Base-by-base conservation (phyloP, 2,797 vertebrate species). In the Furcifer pardalis region DNA sequence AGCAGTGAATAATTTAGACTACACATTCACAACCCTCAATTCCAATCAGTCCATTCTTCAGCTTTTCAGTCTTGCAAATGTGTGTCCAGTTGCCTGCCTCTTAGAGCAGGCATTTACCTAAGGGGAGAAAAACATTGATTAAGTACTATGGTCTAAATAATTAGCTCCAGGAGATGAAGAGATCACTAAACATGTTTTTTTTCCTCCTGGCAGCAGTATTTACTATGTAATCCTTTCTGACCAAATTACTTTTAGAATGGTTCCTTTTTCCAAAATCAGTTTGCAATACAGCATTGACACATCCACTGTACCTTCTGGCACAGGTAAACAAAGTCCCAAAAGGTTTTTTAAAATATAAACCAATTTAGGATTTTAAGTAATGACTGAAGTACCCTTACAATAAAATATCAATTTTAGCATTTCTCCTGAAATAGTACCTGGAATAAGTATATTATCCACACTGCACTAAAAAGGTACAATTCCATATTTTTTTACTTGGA, bases 101-200 rank as follows among this genome's bases (percentile, higher is more conserved):
- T 80, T 71, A 76, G 40, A 97, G 97, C 96, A 98, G 97, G 97
- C 94, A 0, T 98, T 99, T 99, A 99, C 97, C 98, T 99, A 76
- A 63, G 84, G 93, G 46, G 88, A 23, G 93, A 87, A 68, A 1
- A 93, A 89, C 4, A 35, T 78, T 10, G 65, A 83, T 88, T 89
- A 89, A 25, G 3, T 63, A 87, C 66, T 32, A 42, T 30, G 25
- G 59, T 30, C 62, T 19, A 59, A 65, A 30, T 56, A 74, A 80
- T 10, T 59, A 30, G 6, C 35, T 74, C 27, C 35, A 66, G 30
- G 23, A 80, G 1, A 37, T 3, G 7, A 52, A 40, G 12, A 65
- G 23, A 4, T 52, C 35, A 12, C 66, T 68, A 66, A 30, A 30
- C 23, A 27, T 75, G 42, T 35, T 65, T 32, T 27, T 13, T 40